Base-by-base conservation (phyloP, 1,140 invertebrate genomes). In the Hyles euphorbiae region DNA sequence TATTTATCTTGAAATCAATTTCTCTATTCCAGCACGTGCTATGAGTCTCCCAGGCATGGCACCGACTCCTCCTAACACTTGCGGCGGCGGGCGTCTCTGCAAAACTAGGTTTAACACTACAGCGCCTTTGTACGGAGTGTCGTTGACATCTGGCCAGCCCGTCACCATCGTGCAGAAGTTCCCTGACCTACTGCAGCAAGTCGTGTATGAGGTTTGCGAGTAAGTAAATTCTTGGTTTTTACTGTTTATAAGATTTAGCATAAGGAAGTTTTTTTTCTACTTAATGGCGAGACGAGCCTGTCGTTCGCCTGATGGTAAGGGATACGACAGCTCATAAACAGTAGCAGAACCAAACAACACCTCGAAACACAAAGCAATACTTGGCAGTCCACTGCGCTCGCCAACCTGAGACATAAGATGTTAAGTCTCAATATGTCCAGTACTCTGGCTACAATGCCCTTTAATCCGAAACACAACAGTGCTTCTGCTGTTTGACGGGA, bases 151-250 rank as follows among this genome's bases (percentile, higher is more conserved):
- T 22, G 96, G 96, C 8, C 95, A 97, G 81, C 96, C 96, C 2
- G 96, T 97, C 54, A 97, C 96, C 36, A 98, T 98, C 67, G 96
- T 97, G 32, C 96, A 98, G 89, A 98, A 97, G 84, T 98, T 98
- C 77, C 96, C 96, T 3, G 96, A 97, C 89, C 90, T 98, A n/a
- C 83, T 98, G 40, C 96, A 98, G 78, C 96, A 98, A 90, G 96
- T 97, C 50, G 95, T 98, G 50, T 98, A 96, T 74, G 96, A 97
- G 89, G 95, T 96, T 60, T 95, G 94, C 92, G 93, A 94, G 93
- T 92, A 64, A 91, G 91, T 91, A 62, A 22, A 22, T 22, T 22
- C 22, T 22, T 22, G 36, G 8, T 40, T 67, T 56, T 3, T 10
- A 47, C 1, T 54, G 40, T 54, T 3, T 22, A 22, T 22, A 22